A percentile compares a stretch with the other conserved stretches of the same genome.
Evolutionary conservation across 2,113 vertebrate species (phyloP).

Genomic region (Rynchops niger): DNA sequence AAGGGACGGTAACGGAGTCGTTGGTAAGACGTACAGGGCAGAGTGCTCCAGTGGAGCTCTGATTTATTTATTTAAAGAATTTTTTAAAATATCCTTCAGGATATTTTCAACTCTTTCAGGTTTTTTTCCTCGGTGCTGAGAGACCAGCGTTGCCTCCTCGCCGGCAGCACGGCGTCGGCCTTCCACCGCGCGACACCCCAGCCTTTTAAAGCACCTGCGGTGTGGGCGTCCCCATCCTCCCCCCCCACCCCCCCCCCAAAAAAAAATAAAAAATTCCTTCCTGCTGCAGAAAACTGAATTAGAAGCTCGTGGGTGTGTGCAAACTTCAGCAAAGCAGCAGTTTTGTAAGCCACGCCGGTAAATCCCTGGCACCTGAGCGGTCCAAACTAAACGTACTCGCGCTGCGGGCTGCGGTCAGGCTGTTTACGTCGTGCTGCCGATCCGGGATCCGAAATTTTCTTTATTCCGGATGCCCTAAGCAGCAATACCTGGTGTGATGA

Average conservation of each 20-base stretch:
- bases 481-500: neutral
- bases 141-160: neutral
- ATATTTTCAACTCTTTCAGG: neutral
- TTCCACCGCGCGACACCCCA: neutral
- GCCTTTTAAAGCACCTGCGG: neutral
- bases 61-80: neutral
- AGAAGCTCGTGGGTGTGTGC: neutral
- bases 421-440: neutral
- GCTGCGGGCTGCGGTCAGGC: neutral
- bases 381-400: rapidly evolving
- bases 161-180: neutral
- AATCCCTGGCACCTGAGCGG: neutral
- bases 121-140: neutral
- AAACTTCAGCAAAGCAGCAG: neutral
- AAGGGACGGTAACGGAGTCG: rapidly evolving
- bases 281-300: neutral
- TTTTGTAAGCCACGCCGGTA: neutral
- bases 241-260: neutral
- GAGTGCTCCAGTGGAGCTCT: neutral
- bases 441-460: neutral
- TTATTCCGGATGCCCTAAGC: neutral
- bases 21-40: neutral
- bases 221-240: too few relatives aligned
- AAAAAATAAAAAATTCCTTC: neutral
- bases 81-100: neutral